Percentiles rank a stretch among this genome's conserved stretches.
These are phyloP conservation scores for Euura lappo DNA, from an alignment of 1,140 invertebrate species.

Conservation along the genomic window DNA sequence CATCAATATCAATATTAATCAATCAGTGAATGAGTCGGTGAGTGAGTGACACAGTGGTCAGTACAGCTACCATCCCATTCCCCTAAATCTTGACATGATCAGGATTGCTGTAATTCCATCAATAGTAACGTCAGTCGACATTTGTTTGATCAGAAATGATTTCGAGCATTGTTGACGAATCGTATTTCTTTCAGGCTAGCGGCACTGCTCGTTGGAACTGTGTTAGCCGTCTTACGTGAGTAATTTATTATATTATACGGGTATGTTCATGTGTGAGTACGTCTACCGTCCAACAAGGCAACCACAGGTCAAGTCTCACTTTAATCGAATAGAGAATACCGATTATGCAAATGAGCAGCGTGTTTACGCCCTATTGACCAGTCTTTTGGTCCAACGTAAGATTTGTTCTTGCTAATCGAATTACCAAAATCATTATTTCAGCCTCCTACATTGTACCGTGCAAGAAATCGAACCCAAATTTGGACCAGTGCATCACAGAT, in stretches of 20 bases:
- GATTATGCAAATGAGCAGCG: neutral
- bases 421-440: conserved; percentile 45
- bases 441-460: conserved; percentile 74
- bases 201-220: conserved; percentile 28
- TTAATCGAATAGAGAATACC: too few relatives aligned
- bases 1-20: too few relatives aligned
- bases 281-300: too few relatives aligned
- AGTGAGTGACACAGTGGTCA: neutral
- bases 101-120: too few relatives aligned
- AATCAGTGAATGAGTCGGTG: neutral
- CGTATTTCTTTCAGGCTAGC: conserved; percentile 37
- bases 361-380: too few relatives aligned
- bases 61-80: too few relatives aligned
- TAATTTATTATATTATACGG: conserved; percentile 24
- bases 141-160: neutral
- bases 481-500: conserved; percentile 69
- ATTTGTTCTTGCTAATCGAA: too few relatives aligned
- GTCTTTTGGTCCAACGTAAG: too few relatives aligned
- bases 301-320: too few relatives aligned
- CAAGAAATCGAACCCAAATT: conserved; percentile 66
- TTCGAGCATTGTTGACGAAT: neutral
- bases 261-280: too few relatives aligned
- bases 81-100: too few relatives aligned
- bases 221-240: conserved; percentile 48
- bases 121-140: neutral